Evolutionary conservation across 2,797 vertebrate species (phyloP).

Genomic region (Danio aesculapii): DNA sequence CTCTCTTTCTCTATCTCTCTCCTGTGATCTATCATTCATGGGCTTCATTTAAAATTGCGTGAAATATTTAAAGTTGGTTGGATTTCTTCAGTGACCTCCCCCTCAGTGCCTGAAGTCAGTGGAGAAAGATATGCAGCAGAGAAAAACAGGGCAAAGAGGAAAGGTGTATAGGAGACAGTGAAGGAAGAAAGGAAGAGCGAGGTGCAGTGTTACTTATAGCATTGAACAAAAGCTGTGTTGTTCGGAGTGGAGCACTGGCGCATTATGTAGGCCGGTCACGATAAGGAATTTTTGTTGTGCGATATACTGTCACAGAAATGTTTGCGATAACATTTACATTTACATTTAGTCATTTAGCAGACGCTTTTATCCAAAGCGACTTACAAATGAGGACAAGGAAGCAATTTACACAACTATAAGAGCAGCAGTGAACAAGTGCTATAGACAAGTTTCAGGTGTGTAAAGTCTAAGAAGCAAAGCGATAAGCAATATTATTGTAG

Average conservation of each 20-base stretch:
- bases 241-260: not conserved
- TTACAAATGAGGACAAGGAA: too few species aligned
- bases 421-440: too few species aligned
- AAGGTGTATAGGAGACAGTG: constrained; percentile 31
- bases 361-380: too few species aligned
- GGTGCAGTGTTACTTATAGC: not conserved
- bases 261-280: not conserved
- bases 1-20: constrained; percentile 42
- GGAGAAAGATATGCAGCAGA: constrained; percentile 35
- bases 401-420: too few species aligned
- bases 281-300: too few species aligned
- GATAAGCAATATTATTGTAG: too few species aligned
- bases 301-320: too few species aligned
- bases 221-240: constrained; percentile 33
- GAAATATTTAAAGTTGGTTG: constrained; percentile 84
- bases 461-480: too few species aligned
- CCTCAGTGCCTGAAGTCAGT: constrained; percentile 59
- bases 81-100: constrained; percentile 77
- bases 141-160: constrained; percentile 43
- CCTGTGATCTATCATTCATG: constrained; percentile 86
- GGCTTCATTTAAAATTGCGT: constrained; percentile 83
- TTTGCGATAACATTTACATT: too few species aligned
- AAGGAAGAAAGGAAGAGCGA: constrained; percentile 17
- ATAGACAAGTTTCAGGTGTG: too few species aligned
- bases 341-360: too few species aligned